Conservation (phyloP, 2,888 invertebrate species). For the Anticlea derivata region DNA sequence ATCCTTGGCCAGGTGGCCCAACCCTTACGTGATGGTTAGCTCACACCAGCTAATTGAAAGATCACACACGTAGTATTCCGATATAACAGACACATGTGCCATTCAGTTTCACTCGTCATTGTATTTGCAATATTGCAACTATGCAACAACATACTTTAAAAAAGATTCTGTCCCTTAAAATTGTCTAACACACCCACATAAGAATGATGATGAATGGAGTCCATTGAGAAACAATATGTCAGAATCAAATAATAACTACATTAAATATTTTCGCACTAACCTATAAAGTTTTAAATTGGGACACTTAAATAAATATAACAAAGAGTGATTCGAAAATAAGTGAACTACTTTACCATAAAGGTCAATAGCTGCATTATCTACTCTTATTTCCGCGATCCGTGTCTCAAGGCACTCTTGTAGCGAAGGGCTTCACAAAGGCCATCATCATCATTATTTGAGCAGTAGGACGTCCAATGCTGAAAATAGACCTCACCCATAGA, state of each 20-base stretch:
- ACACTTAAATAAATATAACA: neutral
- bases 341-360: slow-evolving; percentile 40
- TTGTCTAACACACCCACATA: neutral
- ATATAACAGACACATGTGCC: slow-evolving; percentile 1
- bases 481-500: too few species aligned
- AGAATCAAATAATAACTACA: too few species aligned
- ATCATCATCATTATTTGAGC: too few species aligned
- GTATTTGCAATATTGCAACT: neutral
- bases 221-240: too few species aligned
- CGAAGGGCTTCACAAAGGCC: slow-evolving; percentile 37
- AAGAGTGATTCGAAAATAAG: slow-evolving; percentile 2
- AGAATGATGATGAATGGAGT: too few species aligned
- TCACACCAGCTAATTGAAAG: slow-evolving; percentile 43
- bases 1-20: slow-evolving; percentile 35
- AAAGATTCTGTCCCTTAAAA: neutral
- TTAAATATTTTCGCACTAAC: too few species aligned
- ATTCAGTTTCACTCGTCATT: slow-evolving; percentile 5
- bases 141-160: neutral
- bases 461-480: too few species aligned
- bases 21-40: slow-evolving; percentile 38
- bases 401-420: slow-evolving; percentile 58
- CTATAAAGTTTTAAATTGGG: too few species aligned
- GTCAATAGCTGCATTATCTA: slow-evolving; percentile 41
- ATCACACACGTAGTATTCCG: slow-evolving; percentile 29
- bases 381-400: slow-evolving; percentile 50